Evolutionary conservation across 1,140 invertebrate genomes (phyloP).

Genomic region (Brachionus asplanchnoidis): DNA sequence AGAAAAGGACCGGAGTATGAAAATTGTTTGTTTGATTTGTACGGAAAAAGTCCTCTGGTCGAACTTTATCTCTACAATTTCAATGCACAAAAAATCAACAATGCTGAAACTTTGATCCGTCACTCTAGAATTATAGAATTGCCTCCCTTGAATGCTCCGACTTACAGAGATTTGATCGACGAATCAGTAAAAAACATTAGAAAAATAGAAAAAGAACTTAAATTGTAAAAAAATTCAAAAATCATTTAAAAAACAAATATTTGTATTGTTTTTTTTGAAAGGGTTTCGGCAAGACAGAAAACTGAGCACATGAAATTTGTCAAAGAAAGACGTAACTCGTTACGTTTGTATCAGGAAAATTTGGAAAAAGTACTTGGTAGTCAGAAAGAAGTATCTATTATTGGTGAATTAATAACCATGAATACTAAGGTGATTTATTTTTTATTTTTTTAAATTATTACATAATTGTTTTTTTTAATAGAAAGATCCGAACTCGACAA

Average conservation of each 20-base stretch:
- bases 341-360: not conserved
- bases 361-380: not conserved
- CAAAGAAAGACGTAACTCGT: not conserved
- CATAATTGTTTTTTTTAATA: not conserved
- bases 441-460: not conserved
- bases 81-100: constrained; percentile 1
- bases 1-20: not conserved
- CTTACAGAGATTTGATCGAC: not conserved
- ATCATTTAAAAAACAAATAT: not conserved
- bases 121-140: not conserved
- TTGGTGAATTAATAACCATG: constrained; percentile 16
- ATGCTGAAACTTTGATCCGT: not conserved
- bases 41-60: constrained; percentile 2
- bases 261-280: not conserved
- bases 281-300: constrained; percentile 10
- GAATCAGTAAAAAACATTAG: constrained; percentile 12
- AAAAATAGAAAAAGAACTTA: constrained; percentile 21
- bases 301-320: not conserved
- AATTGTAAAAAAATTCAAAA: not conserved
- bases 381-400: constrained; percentile 6
- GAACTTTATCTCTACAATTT: constrained; percentile 2
- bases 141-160: constrained; percentile 3
- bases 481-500: constrained; percentile 7
- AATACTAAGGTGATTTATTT: not conserved
- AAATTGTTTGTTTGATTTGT: constrained; percentile 23